These are phyloP conservation scores for Ophiodon elongatus DNA, from an alignment of 2,113 vertebrate genomes.

Conservation along the genomic window DNA sequence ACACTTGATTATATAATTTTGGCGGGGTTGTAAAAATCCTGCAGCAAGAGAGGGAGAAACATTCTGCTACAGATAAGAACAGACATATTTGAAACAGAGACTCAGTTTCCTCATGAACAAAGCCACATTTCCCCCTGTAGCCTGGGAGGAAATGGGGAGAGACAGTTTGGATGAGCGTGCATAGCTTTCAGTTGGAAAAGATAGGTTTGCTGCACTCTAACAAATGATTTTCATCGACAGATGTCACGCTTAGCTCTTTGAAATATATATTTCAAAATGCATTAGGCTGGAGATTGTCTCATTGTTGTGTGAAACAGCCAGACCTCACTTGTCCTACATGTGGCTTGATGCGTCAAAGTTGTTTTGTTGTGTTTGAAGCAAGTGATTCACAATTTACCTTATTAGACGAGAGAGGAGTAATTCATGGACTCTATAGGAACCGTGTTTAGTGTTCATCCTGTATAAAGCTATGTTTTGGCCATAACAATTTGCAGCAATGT, in stretches of 20 bases:
- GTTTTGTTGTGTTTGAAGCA: neutral
- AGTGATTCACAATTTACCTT: neutral
- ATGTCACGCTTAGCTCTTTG: neutral
- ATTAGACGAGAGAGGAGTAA: neutral
- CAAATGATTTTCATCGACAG: neutral
- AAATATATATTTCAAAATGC: slow-evolving; percentile 17
- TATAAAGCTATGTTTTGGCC: neutral
- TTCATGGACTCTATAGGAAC: neutral
- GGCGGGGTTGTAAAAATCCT: slow-evolving; percentile 30
- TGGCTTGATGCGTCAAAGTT: neutral
- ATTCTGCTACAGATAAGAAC: slow-evolving; percentile 56
- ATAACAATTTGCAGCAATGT: neutral
- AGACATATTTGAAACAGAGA: slow-evolving; percentile 57
- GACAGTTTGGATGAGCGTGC: slow-evolving; percentile 24
- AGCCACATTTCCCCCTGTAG: slow-evolving; percentile 14
- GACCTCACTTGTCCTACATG: neutral
- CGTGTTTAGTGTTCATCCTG: neutral
- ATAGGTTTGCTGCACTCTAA: slow-evolving; percentile 8
- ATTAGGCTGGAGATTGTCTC: neutral
- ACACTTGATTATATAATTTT: slow-evolving; percentile 67
- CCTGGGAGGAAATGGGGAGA: slow-evolving; percentile 49
- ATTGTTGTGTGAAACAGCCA: neutral
- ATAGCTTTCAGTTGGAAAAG: slow-evolving; percentile 22
- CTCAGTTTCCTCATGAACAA: slow-evolving; percentile 41
- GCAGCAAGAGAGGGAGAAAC: slow-evolving; percentile 39